Evolutionary conservation across 2,797 vertebrate species (phyloP).

Genomic region (Alca torda): DNA sequence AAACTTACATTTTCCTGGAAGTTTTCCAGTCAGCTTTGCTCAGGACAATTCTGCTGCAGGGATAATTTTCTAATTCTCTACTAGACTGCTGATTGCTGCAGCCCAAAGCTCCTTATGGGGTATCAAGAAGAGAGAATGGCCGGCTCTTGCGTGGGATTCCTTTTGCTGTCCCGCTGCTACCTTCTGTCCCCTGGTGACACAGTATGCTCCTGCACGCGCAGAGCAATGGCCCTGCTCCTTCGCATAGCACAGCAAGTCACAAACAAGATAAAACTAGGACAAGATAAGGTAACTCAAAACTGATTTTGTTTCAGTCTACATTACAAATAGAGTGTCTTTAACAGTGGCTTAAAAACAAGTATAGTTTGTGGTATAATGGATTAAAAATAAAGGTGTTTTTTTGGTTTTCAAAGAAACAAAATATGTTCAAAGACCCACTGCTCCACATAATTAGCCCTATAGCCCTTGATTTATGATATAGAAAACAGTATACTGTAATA

Average conservation of each 20-base stretch:
- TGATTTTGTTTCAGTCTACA: neutral
- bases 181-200: neutral
- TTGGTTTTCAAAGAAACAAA: neutral
- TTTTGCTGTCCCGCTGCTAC: neutral
- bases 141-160: neutral
- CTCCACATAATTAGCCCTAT: neutral
- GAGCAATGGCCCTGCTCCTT: neutral
- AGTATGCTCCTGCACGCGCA: neutral
- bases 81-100: neutral
- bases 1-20: neutral
- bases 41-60: neutral
- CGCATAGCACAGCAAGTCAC: accelerated
- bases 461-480: neutral
- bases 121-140: neutral
- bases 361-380: neutral
- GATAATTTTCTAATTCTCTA: neutral
- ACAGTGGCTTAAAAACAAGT: neutral
- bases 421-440: neutral
- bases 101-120: accelerated
- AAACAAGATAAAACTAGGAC: neutral
- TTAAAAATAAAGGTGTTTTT: neutral
- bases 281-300: neutral
- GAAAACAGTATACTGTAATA: neutral
- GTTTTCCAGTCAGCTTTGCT: neutral
- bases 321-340: neutral